These are phyloP conservation scores for Ephydatia muelleri DNA, from an alignment of 37 sponge, comb jelly and placozoan genomes.

Conservation along the genomic window DNA sequence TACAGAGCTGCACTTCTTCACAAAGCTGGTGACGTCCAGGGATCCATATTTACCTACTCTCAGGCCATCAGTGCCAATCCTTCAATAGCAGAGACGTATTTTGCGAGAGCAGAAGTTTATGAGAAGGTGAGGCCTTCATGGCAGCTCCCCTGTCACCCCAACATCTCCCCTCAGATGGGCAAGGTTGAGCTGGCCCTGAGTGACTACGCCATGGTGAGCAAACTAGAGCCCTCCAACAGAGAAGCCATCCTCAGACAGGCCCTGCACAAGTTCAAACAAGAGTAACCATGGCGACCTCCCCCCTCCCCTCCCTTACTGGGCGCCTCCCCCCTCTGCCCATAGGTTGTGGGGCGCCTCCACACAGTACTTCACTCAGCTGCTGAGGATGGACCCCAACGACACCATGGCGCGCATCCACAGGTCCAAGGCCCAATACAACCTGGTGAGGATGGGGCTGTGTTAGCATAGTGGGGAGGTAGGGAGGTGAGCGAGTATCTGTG, in stretches of 20 bases:
- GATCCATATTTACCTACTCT: slow-evolving; percentile 24
- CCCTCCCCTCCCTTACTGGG: background rate
- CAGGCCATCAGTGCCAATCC: slow-evolving; percentile 63
- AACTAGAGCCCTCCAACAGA: slow-evolving; percentile 56
- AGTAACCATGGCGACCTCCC: slow-evolving; percentile 14
- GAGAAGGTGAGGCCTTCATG: slow-evolving; percentile 50
- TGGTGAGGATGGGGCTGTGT: slow-evolving; percentile 27
- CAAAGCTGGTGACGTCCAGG: slow-evolving; percentile 22
- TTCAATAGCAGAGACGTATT: slow-evolving; percentile 53
- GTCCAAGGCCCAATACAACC: slow-evolving; percentile 38
- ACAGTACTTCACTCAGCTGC: slow-evolving; percentile 32
- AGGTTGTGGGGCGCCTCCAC: slow-evolving; percentile 44
- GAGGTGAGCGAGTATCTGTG: background rate
- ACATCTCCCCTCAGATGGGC: slow-evolving; percentile 28
- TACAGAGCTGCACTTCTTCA: slow-evolving; percentile 26
- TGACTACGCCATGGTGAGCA: slow-evolving; percentile 73
- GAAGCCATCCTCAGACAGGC: slow-evolving; percentile 73
- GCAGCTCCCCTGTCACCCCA: background rate
- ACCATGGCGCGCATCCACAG: slow-evolving; percentile 51
- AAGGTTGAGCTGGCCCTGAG: slow-evolving; percentile 58
- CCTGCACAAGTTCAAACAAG: slow-evolving; percentile 48
- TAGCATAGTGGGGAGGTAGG: background rate
- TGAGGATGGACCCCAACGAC: slow-evolving; percentile 45
- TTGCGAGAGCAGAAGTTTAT: slow-evolving; percentile 72
- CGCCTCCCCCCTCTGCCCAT: background rate